Percentiles rank a stretch among this genome's conserved stretches.
These are phyloP conservation scores for Drosophila neoperkinsi DNA, from an alignment of 2,888 invertebrate species.

Conservation along the genomic window DNA sequence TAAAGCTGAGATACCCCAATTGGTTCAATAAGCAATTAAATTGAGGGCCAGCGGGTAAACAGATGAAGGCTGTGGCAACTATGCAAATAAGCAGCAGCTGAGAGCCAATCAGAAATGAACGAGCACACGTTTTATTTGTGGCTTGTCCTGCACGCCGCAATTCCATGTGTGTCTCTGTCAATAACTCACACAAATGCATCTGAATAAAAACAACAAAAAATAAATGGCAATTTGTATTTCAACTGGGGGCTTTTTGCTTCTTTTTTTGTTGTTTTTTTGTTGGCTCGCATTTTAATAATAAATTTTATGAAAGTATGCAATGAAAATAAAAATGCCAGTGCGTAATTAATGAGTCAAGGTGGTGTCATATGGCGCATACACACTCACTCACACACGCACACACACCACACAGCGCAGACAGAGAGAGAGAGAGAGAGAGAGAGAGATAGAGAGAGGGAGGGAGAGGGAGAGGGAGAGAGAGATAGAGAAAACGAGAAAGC, in stretches of 20 bases:
- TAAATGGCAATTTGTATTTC: slow-evolving; percentile 61
- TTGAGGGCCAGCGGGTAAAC: slow-evolving; percentile 23
- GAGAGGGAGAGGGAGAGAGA: neutral
- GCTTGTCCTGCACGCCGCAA: slow-evolving; percentile 61
- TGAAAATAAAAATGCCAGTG: slow-evolving; percentile 80
- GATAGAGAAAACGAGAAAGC: slow-evolving; percentile 24
- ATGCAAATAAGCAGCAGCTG: slow-evolving; percentile 56
- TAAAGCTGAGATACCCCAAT: slow-evolving; percentile 31
- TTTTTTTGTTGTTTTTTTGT: slow-evolving; percentile 23
- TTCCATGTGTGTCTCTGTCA: slow-evolving; percentile 52
- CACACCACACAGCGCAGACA: slow-evolving; percentile 11
- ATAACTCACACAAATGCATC: slow-evolving; percentile 65
- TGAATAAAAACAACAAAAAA: slow-evolving; percentile 34
- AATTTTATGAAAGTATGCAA: slow-evolving; percentile 80
- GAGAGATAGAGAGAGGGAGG: slow-evolving; percentile 27
- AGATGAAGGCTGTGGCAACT: slow-evolving; percentile 40
- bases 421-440: slow-evolving; percentile 7
- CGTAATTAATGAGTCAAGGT: slow-evolving; percentile 81
- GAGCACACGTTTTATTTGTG: slow-evolving; percentile 72
- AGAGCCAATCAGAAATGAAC: slow-evolving; percentile 15
- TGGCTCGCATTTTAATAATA: slow-evolving; percentile 71
- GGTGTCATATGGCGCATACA: slow-evolving; percentile 77
- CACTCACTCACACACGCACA: slow-evolving; percentile 39
- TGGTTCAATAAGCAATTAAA: slow-evolving; percentile 22
- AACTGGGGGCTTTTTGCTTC: slow-evolving; percentile 25